Conservation (phyloP, 2,797 vertebrate species). For the Crypturellus tataupa region DNA sequence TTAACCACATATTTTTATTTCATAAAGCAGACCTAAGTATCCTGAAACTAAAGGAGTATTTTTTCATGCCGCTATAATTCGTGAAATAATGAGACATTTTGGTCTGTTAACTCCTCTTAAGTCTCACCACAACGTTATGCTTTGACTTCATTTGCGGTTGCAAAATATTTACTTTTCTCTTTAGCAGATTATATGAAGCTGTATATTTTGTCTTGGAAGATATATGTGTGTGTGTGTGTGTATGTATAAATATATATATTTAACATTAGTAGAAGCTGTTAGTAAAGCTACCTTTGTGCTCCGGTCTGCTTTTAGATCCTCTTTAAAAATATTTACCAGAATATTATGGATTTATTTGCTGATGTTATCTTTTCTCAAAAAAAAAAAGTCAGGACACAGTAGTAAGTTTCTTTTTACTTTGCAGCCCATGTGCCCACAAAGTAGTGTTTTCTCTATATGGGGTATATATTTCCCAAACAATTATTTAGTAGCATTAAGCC, state of each 20-base stretch:
- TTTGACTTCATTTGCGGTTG: conserved; percentile 74
- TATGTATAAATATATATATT: conserved; percentile 5
- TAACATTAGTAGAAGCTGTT: conserved; percentile 44
- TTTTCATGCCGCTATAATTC: conserved; percentile 64
- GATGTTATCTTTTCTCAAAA: neutral
- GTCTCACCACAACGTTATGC: conserved; percentile 71
- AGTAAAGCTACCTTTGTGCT: conserved; percentile 33
- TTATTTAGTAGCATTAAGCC: neutral
- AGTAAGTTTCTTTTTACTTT: neutral
- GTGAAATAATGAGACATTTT: conserved; percentile 70
- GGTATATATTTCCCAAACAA: conserved; percentile 4
- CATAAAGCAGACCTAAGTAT: conserved; percentile 44
- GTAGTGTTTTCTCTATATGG: neutral
- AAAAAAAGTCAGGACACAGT: neutral
- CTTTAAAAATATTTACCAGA: conserved; percentile 30
- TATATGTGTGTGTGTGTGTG: neutral
- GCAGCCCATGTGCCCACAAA: neutral
- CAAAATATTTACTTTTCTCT: conserved; percentile 70
- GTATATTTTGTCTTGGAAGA: conserved; percentile 68
- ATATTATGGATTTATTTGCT: conserved; percentile 27
- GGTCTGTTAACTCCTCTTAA: conserved; percentile 71
- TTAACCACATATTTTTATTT: conserved; percentile 38
- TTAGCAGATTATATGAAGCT: conserved; percentile 58
- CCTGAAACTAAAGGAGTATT: conserved; percentile 51
- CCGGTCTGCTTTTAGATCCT: conserved; percentile 19